Evolutionary conservation across 2,888 invertebrate genomes (phyloP).

Genomic region (Lithodes maja): DNA sequence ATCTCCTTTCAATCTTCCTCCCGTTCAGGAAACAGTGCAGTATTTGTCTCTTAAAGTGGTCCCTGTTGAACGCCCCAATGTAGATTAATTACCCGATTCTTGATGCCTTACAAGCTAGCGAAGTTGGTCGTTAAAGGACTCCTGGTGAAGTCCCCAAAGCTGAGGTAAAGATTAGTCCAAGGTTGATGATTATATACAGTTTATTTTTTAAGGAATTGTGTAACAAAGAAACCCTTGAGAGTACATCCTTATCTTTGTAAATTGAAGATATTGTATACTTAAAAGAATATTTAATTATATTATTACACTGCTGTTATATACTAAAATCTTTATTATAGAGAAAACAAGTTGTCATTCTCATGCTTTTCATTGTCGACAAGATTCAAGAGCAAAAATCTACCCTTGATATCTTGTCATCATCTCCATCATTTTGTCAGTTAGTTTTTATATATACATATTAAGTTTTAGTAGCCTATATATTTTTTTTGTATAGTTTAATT

Average conservation of each 20-base stretch:
- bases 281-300: conserved; percentile 66
- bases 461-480: conserved; percentile 59
- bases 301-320: conserved; percentile 63
- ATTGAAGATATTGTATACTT: conserved; percentile 67
- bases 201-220: conserved; percentile 67
- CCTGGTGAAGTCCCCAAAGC: conserved; percentile 46
- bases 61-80: conserved; percentile 27
- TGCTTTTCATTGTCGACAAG: conserved; percentile 59
- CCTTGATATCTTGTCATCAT: conserved; percentile 62
- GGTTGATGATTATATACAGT: conserved; percentile 66
- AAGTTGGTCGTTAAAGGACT: conserved; percentile 39
- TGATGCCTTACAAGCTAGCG: conserved; percentile 61
- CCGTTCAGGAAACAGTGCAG: neutral
- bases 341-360: conserved; percentile 59
- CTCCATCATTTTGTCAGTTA: conserved; percentile 57
- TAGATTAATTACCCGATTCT: conserved; percentile 53
- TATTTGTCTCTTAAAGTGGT: conserved; percentile 1
- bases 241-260: conserved; percentile 65
- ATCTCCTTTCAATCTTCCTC: neutral
- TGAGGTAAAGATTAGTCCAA: conserved; percentile 55
- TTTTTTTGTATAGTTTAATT: conserved; percentile 62
- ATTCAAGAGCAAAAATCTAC: conserved; percentile 50
- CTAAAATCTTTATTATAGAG: conserved; percentile 65
- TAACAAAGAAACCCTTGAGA: conserved; percentile 49
- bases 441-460: conserved; percentile 54